Evolutionary conservation across 2,797 vertebrate species (phyloP), one percentile per base, ranked within the genome.

Genomic region (Enteromius mattozi): DNA sequence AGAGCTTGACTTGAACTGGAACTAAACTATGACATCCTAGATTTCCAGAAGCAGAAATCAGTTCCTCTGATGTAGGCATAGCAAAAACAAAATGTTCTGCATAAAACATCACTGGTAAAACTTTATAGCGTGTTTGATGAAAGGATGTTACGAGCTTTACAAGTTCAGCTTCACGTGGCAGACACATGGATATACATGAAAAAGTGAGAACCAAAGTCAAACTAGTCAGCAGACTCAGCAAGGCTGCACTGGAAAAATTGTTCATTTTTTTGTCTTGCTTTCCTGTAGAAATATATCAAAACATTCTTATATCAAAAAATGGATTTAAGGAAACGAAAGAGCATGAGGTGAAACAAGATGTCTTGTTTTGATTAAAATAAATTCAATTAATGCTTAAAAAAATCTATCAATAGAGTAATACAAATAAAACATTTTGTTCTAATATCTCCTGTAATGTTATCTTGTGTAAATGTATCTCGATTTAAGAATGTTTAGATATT

Each of bases 81-180:
- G 40, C 2, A 6, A 37, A 75, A 56, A 75, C 19, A 5, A 40
- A 47, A 65, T 78, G 77, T 42, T 81, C 47, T 71, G 7, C 24
- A 33, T 45, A 40, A 40, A 40, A 42, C n/a, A 79, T 85, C 88
- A 70, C 90, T 88, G 89, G 84, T 89, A 69, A 85, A 86, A 83
- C 86, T 86, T 91, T 90, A 82, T 51, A 70, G 89, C 91, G 88
- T 92, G 17, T 81, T 81, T 61, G 51, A 81, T 72, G 51, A 27
- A 45, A 30, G 54, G 42, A 45, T 12, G 5, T 63, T 72, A 6
- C 47, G n/a, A 13, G 4, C 35, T 59, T 81, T 71, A 71, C 37
- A 81, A 71, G 51, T 40, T 59, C 27, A 0, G 66, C 24, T 71
- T 51, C 80, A 61, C 2, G 30, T 72, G 80, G 69, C 24, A 13